Evolutionary conservation across 2,797 vertebrate species (phyloP).

Genomic region (Leptatherina wallacei): DNA sequence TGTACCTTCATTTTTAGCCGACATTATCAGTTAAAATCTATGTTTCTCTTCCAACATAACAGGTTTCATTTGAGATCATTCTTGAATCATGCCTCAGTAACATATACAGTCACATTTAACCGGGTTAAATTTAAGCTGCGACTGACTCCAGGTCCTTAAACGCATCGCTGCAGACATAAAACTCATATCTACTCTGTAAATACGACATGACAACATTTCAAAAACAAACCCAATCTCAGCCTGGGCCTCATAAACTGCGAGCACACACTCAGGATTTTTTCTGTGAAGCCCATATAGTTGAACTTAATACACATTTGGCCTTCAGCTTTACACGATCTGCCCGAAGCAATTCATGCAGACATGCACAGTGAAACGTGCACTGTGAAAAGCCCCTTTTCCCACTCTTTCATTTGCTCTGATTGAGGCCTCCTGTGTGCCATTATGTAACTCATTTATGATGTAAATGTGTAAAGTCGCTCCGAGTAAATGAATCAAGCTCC

Average conservation of each 20-base stretch:
- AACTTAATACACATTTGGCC: constrained; percentile 40
- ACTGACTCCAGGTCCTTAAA: constrained; percentile 27
- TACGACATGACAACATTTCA: constrained; percentile 22
- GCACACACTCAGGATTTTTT: constrained; percentile 20
- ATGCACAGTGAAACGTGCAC: not conserved
- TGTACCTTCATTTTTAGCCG: not conserved
- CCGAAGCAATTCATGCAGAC: constrained; percentile 38
- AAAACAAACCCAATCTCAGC: constrained; percentile 37
- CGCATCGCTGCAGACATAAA: constrained; percentile 18
- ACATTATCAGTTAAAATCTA: not conserved
- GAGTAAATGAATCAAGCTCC: constrained; percentile 50
- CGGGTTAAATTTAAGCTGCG: constrained; percentile 7
- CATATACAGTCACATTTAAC: constrained; percentile 1
- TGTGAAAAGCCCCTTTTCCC: constrained; percentile 27
- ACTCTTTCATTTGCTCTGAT: constrained; percentile 33
- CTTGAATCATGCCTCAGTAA: not conserved
- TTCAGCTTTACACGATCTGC: constrained; percentile 33
- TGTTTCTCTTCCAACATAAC: not conserved
- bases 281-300: constrained; percentile 26
- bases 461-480: constrained; percentile 45
- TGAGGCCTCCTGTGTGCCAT: constrained; percentile 20
- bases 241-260: constrained; percentile 38
- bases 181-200: constrained; percentile 28
- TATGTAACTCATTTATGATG: constrained; percentile 44
- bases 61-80: constrained; percentile 12